Evolutionary conservation across 2,113 vertebrate genomes (phyloP).

Genomic region (Cyprinodon brontotheroides): DNA sequence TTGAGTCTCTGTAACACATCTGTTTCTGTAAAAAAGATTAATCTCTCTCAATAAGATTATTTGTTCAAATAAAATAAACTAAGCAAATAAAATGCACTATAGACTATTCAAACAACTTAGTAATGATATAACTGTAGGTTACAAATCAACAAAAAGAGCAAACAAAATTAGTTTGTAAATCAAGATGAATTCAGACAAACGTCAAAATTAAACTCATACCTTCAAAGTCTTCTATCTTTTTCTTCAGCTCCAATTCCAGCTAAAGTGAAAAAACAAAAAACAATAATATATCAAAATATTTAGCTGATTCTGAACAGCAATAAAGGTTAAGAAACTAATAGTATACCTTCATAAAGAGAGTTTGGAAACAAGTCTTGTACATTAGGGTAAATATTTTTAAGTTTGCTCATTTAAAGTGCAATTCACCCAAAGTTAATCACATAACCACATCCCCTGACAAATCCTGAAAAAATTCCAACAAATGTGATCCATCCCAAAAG

Average conservation of each 20-base stretch:
- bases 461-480: too few species aligned
- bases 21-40: too few species aligned
- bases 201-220: conserved; percentile 75
- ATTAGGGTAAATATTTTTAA: too few species aligned
- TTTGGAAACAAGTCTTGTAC: too few species aligned
- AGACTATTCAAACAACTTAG: background rate
- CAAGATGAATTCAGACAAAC: background rate
- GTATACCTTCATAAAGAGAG: too few species aligned
- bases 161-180: background rate
- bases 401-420: too few species aligned
- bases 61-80: too few species aligned
- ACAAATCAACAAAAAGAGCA: background rate
- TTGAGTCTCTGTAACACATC: too few species aligned
- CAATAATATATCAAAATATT: background rate
- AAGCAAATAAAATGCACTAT: background rate
- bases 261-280: conserved; percentile 64
- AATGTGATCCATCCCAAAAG: too few species aligned
- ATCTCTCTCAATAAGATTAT: too few species aligned
- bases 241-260: conserved; percentile 90
- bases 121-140: background rate
- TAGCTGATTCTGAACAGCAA: background rate
- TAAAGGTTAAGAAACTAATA: background rate
- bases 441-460: too few species aligned
- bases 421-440: too few species aligned
- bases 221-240: conserved; percentile 92